Base-by-base conservation (phyloP, 2,888 invertebrate species). In the Epinotia ramella region DNA sequence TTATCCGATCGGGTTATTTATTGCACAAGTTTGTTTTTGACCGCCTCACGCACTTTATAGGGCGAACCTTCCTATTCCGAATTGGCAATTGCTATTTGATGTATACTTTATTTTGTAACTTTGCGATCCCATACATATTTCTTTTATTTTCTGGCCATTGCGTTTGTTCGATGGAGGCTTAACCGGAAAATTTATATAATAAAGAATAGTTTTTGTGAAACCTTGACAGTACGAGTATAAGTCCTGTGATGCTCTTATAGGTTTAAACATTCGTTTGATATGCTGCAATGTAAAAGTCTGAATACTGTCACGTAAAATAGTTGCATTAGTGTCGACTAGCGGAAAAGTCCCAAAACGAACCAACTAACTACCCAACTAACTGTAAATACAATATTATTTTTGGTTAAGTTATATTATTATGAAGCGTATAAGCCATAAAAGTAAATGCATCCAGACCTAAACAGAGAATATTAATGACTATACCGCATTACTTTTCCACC, bases 41-140 rank as follows among this genome's bases (percentile, higher is more conserved):
- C 93, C 94, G 93, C 91, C 92, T 88, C 94, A 93, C 94, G 94
- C 94, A 92, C 90, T 93, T 92, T 93, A 93, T 93, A 90, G 92
- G 92, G 86, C 88, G 89, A 92, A 92, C 93, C 93, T 91, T 89
- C 87, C 91, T 87, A 92, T 92, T 88, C 92, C 86, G 91, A 90
- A 93, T 93, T 92, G 92, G 86, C 93, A 93, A 93, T 93, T 91
- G 92, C 91, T 90, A 88, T 93, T 92, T 93, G 92, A 92, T 92
- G 90, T 92, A 91, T 92, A 90, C 88, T 89, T 89, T 89, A 89
- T 90, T 89, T 84, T 90, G 89, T 90, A 89, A 91, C 91, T 90
- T 91, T 89, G 82, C 83, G 87, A 89, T 89, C 89, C 88, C 87
- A 89, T 89, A 89, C 89, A 89, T 88, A 88, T 90, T 85, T 89